Percentiles rank a stretch among this genome's conserved stretches.
Conservation (phyloP, 2,797 vertebrate genomes). For the Pseudomugil gertrudae region DNA sequence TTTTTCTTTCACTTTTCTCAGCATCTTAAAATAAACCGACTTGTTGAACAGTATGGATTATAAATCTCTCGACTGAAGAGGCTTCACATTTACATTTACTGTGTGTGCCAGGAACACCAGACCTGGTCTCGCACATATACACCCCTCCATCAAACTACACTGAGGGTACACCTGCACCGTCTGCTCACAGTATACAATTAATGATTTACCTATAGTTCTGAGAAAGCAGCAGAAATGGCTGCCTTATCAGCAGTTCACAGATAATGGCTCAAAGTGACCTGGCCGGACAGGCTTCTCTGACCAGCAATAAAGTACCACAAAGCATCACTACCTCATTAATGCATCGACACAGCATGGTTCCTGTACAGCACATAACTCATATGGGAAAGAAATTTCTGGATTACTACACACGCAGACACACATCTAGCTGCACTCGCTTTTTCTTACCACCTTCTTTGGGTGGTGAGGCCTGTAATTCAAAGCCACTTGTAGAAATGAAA, state of each 20-base stretch:
- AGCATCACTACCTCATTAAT: conserved; percentile 20
- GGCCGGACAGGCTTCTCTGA: conserved; percentile 28
- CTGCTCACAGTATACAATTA: conserved; percentile 45
- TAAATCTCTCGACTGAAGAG: neutral
- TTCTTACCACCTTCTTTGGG: conserved; percentile 37
- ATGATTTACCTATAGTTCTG: conserved; percentile 65
- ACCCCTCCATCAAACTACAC: conserved; percentile 23
- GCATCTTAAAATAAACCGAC: conserved; percentile 44
- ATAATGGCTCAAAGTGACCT: conserved; percentile 69
- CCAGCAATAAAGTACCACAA: conserved; percentile 47
- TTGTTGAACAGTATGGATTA: conserved; percentile 13
- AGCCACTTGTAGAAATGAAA: conserved; percentile 55
- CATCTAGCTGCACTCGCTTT: conserved; percentile 13
- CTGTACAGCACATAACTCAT: neutral
- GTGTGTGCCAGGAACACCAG: conserved; percentile 56
- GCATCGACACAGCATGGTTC: neutral
- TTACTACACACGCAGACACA: neutral
- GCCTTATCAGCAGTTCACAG: conserved; percentile 66
- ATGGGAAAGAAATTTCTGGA: conserved; percentile 4
- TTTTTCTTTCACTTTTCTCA: conserved; percentile 33
- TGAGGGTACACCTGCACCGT: conserved; percentile 23
- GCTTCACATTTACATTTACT: conserved; percentile 31
- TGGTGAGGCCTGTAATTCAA: conserved; percentile 57
- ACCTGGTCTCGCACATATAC: conserved; percentile 58
- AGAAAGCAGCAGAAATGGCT: conserved; percentile 60